Evolutionary conservation across 1,140 invertebrate species (phyloP), one percentile per base, ranked within the genome.

Genomic region (Wiebesia pumilae): DNA sequence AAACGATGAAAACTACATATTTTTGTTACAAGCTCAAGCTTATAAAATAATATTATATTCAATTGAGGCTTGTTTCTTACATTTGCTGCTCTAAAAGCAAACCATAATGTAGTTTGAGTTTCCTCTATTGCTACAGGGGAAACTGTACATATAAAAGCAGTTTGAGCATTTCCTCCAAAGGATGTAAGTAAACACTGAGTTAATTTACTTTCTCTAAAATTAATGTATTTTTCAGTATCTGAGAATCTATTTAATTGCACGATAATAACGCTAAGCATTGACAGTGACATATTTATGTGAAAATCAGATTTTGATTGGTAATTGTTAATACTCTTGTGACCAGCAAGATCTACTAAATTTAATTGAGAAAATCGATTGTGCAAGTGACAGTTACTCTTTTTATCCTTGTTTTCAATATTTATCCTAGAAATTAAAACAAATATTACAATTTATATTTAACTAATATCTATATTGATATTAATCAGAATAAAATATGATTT

Each of bases 271-370:
- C 89, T 88, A 27, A 92, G 86, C 21, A 87, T 87, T 58, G 88
- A 89, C 1, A 92, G 65, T 24, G 91, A 90, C 88, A 96, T 96
- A 90, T 98, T 98, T 83, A 98, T 98, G 83, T 95, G 95, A 3
- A 95, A 95, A 27, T 96, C 97, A 92, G 98, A 97, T 83, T 95
- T 95, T 33, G 97, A 94, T 3, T 96, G 91, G 43, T 94, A 91
- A 90, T 97, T 96, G n/a, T 94, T 94, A 0, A 95, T 94, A 51
- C 96, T 93, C 92, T 98, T 97, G 27, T 96, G 97, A 0, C 97
- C 97, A 33, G 97, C 97, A 81, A 98, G 91, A 92, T 98, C 97
- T 0, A 98, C 97, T 7, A 98, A 92, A 92, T 97, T 97, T 58
- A 97, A 90, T 69, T 95, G 94, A 0, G 96, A 96, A n/a, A 96